These are phyloP conservation scores for Drosophila takahashii DNA, from an alignment of 1,140 invertebrate species.

Conservation along the genomic window DNA sequence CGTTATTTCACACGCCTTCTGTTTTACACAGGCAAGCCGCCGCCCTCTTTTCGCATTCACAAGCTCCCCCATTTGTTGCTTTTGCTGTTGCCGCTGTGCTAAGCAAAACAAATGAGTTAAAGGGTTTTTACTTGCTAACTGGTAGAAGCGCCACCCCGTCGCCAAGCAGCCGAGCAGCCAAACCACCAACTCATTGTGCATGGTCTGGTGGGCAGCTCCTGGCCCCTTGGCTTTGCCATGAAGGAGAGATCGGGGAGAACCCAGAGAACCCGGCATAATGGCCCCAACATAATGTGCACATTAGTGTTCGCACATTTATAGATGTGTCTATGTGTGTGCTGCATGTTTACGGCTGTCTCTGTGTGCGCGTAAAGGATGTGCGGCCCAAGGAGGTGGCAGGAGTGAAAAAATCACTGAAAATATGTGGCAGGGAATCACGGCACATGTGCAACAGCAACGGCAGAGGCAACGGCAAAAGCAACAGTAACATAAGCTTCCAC, in stretches of 20 bases:
- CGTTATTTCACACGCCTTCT: slow-evolving; percentile 74
- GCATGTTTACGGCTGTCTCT: slow-evolving; percentile 75
- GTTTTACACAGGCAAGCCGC: slow-evolving; percentile 46
- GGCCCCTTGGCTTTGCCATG: slow-evolving; percentile 28
- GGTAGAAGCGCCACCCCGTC: slow-evolving; percentile 7
- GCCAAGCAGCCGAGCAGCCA: not conserved
- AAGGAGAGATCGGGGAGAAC: not conserved
- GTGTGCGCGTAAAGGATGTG: slow-evolving; percentile 50
- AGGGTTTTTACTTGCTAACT: slow-evolving; percentile 71
- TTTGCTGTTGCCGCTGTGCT: slow-evolving; percentile 46
- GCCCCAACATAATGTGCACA: slow-evolving; percentile 82
- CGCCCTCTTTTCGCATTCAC: not conserved
- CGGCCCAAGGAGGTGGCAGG: slow-evolving; percentile 19
- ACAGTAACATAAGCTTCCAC: slow-evolving; percentile 45
- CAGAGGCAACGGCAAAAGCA: slow-evolving; percentile 16
- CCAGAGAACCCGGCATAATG: slow-evolving; percentile 62
- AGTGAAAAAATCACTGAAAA: slow-evolving; percentile 76
- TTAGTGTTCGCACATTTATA: slow-evolving; percentile 83
- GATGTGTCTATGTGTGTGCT: slow-evolving; percentile 57
- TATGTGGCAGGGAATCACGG: slow-evolving; percentile 73
- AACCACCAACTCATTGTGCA: slow-evolving; percentile 71
- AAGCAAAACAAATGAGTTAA: slow-evolving; percentile 82
- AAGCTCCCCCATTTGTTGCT: slow-evolving; percentile 17
- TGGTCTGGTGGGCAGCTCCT: slow-evolving; percentile 65
- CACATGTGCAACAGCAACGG: slow-evolving; percentile 65